A percentile compares a stretch with the other conserved stretches of the same genome.
Conservation (phyloP, 2,113 vertebrate genomes). For the Sorex fumeus region DNA sequence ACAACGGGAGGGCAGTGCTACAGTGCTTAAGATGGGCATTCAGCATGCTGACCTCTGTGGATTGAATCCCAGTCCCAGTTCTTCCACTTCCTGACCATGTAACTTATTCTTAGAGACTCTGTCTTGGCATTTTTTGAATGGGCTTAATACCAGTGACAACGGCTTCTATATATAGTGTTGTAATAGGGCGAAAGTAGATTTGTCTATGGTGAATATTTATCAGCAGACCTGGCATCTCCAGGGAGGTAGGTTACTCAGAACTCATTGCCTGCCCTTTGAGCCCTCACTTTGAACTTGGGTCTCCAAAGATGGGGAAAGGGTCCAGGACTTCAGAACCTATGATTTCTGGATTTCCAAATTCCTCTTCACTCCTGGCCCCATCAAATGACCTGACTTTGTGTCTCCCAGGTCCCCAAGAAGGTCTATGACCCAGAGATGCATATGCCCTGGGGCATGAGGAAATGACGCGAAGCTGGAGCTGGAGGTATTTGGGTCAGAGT, state of each 20-base stretch:
- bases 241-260: background rate
- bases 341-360: no score
- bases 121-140: background rate
- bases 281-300: no score
- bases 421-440: background rate
- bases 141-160: background rate
- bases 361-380: no score
- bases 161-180: accelerated
- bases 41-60: no score
- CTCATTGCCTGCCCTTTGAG: background rate
- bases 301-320: background rate
- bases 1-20: no score
- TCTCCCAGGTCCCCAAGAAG: background rate
- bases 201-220: background rate
- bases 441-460: slow-evolving; percentile 4
- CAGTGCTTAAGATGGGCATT: no score
- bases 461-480: slow-evolving; percentile 35
- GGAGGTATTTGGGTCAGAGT: slow-evolving; percentile 55
- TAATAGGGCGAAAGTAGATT: no score
- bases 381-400: background rate
- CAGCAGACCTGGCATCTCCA: background rate
- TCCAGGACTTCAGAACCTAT: background rate
- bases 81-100: background rate
- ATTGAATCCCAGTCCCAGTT: no score
- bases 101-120: background rate